These are phyloP conservation scores for Muraenolepis orangiensis DNA, from an alignment of 2,797 vertebrate genomes.

Conservation along the genomic window DNA sequence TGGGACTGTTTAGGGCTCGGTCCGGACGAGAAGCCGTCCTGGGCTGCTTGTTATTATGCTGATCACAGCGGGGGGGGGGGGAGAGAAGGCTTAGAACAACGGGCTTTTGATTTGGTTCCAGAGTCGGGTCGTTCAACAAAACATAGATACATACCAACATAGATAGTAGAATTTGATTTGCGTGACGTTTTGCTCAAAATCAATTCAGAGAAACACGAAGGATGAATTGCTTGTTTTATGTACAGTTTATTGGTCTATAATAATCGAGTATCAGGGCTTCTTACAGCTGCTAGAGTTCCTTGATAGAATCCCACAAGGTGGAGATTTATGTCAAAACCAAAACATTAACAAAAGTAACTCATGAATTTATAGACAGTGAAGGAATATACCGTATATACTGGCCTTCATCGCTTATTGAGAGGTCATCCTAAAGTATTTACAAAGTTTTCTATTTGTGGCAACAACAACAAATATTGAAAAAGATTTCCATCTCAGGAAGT, in stretches of 20 bases:
- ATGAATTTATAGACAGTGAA: slow-evolving; percentile 1
- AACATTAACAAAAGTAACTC: slow-evolving; percentile 8
- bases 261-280: background rate
- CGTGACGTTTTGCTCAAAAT: background rate
- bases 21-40: background rate
- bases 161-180: background rate
- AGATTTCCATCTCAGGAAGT: slow-evolving; percentile 17
- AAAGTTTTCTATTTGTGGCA: slow-evolving; percentile 30
- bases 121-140: background rate
- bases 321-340: background rate
- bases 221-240: background rate
- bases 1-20: slow-evolving; percentile 1
- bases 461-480: slow-evolving; percentile 27
- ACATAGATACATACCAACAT: too few species aligned
- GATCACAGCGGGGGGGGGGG: background rate
- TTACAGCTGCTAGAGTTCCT: background rate
- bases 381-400: slow-evolving; percentile 10
- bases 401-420: background rate
- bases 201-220: background rate
- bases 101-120: background rate
- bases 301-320: background rate
- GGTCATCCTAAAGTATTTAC: slow-evolving; percentile 42
- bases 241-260: background rate
- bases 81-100: background rate
- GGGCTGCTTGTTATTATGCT: background rate